Conservation (phyloP, 2,888 invertebrate genomes). For the Drosophila buzzatii region DNA sequence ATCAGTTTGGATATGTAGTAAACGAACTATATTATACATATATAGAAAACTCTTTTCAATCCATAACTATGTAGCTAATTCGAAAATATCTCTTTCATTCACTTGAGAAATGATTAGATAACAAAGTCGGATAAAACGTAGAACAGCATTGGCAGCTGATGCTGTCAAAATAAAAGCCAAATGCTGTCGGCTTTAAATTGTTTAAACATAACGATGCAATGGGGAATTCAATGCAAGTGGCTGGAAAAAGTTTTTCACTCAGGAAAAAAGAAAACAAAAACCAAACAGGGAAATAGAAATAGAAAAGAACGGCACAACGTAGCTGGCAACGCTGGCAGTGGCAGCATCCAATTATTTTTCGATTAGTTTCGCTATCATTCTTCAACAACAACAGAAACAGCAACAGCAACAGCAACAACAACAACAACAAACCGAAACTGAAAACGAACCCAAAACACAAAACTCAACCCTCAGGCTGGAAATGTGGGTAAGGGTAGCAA, state of each 20-base stretch:
- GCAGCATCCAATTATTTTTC: slow-evolving; percentile 84
- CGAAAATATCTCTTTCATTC: slow-evolving; percentile 7
- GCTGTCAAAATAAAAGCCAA: slow-evolving; percentile 72
- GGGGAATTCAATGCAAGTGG: slow-evolving; percentile 80
- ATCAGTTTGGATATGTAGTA: no score
- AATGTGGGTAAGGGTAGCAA: slow-evolving; percentile 46
- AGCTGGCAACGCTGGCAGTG: slow-evolving; percentile 40
- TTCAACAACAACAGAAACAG: slow-evolving; percentile 76
- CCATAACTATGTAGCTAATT: not conserved
- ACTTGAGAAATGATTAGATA: slow-evolving; percentile 6
- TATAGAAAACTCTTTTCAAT: not conserved
- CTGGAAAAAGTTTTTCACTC: slow-evolving; percentile 61
- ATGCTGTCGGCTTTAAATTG: slow-evolving; percentile 73
- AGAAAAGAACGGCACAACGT: slow-evolving; percentile 53
- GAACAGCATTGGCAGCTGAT: slow-evolving; percentile 59
- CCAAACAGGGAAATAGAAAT: slow-evolving; percentile 34
- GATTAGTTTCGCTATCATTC: slow-evolving; percentile 85
- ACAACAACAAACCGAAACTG: slow-evolving; percentile 58
- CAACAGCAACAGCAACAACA: slow-evolving; percentile 42
- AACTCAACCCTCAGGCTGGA: slow-evolving; percentile 53
- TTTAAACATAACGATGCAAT: slow-evolving; percentile 83
- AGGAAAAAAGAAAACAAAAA: slow-evolving; percentile 26
- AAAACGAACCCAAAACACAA: slow-evolving; percentile 55
- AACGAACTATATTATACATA: not conserved
- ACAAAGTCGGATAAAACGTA: not conserved